Conservation (phyloP, 2,113 vertebrate species). For the Galemys pyrenaicus region DNA sequence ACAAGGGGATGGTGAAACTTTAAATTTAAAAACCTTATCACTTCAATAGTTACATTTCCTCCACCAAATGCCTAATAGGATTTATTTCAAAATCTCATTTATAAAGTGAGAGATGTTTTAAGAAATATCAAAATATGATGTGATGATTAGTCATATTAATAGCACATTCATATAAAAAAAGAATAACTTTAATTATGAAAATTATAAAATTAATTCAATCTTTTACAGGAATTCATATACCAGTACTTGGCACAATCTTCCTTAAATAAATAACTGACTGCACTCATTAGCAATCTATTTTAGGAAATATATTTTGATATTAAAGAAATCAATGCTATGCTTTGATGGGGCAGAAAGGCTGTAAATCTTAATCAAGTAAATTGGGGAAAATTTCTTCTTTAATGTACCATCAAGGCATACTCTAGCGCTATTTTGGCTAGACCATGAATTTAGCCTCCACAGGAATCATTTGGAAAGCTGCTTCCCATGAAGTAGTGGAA, state of each 20-base stretch:
- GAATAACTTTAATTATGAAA: conserved; percentile 49
- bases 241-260: conserved; percentile 14
- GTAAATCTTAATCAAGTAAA: conserved; percentile 69
- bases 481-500: conserved; percentile 72
- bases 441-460: neutral
- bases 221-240: conserved; percentile 61
- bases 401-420: conserved; percentile 49
- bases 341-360: neutral
- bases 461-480: conserved; percentile 59
- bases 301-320: conserved; percentile 64
- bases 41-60: conserved; percentile 8
- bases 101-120: conserved; percentile 40
- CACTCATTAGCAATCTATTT: conserved; percentile 48
- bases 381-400: conserved; percentile 44
- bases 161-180: conserved; percentile 25
- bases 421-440: conserved; percentile 39
- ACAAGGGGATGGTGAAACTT: neutral
- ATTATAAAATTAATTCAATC: conserved; percentile 44
- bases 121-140: conserved; percentile 41
- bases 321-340: conserved; percentile 66
- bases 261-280: conserved; percentile 61
- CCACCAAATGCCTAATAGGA: neutral
- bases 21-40: conserved; percentile 19
- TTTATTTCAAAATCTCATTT: conserved; percentile 32
- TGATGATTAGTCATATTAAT: neutral